Evolutionary conservation across 2,113 vertebrate genomes (phyloP).

Genomic region (Centropristis striata): DNA sequence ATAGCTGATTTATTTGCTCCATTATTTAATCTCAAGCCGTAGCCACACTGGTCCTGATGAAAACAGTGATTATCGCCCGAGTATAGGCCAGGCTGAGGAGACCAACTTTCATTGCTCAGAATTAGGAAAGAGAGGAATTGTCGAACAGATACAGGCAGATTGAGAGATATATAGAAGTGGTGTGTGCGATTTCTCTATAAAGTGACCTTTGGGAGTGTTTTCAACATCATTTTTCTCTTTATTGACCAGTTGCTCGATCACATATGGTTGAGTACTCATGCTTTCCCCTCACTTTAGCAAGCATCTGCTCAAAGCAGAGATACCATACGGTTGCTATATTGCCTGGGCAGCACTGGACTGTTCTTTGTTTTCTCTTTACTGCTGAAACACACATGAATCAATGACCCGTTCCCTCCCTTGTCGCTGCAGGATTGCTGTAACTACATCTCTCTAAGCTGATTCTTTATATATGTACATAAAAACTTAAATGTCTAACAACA

Average conservation of each 20-base stretch:
- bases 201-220: constrained; percentile 23
- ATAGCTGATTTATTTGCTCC: constrained; percentile 66
- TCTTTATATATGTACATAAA: constrained; percentile 32
- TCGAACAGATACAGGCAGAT: neutral
- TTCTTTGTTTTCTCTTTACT: constrained; percentile 12
- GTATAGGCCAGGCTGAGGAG: constrained; percentile 75
- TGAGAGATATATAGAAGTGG: neutral
- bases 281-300: constrained; percentile 20
- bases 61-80: constrained; percentile 63
- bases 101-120: constrained; percentile 43
- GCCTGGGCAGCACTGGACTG: neutral
- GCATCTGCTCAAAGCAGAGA: constrained; percentile 22
- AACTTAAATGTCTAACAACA: neutral
- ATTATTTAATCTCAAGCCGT: constrained; percentile 61
- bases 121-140: constrained; percentile 13
- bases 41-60: constrained; percentile 63
- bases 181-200: neutral
- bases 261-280: constrained; percentile 1
- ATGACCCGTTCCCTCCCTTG: neutral
- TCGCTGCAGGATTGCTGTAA: constrained; percentile 1
- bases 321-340: neutral
- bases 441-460: neutral
- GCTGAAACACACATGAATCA: constrained; percentile 10
- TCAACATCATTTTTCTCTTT: constrained; percentile 37
- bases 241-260: constrained; percentile 47